Evolutionary conservation across 2,113 vertebrate species (phyloP).

Genomic region (Oophaga pumilio): DNA sequence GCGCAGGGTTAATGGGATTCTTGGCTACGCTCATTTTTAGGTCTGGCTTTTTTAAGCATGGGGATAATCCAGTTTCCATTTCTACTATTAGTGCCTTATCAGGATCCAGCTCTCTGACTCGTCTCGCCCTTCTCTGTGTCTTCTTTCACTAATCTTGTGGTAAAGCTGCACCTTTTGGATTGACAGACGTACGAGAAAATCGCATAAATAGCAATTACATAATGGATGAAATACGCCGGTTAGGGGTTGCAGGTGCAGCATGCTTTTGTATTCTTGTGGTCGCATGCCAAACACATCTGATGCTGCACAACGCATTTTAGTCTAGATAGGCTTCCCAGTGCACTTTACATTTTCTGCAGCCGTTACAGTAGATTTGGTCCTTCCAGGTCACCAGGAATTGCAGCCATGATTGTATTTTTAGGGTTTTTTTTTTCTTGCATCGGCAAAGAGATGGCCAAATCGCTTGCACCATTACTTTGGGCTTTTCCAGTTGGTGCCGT

Average conservation of each 20-base stretch:
- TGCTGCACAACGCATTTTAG: background rate
- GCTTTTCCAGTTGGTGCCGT: too few relatives aligned
- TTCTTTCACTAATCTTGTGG: background rate
- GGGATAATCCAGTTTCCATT: constrained; percentile 10
- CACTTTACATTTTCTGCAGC: background rate
- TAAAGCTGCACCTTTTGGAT: background rate
- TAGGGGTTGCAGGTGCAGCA: background rate
- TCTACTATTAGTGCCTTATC: background rate
- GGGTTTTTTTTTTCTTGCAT: too few relatives aligned
- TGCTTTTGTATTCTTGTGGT: background rate
- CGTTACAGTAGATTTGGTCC: too few relatives aligned
- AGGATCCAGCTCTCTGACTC: background rate
- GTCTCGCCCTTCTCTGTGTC: background rate
- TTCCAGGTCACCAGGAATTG: too few relatives aligned
- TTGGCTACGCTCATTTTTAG: background rate
- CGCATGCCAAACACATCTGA: background rate
- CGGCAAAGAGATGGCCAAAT: too few relatives aligned
- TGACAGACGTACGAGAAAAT: background rate
- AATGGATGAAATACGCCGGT: background rate
- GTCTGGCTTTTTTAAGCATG: constrained; percentile 5
- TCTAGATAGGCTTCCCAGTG: background rate
- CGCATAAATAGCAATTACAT: background rate
- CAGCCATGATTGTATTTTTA: too few relatives aligned
- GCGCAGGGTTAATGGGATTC: constrained; percentile 4
- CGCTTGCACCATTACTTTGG: too few relatives aligned